Conservation (phyloP, 2,113 vertebrate species). For the Xenus cinereus region DNA sequence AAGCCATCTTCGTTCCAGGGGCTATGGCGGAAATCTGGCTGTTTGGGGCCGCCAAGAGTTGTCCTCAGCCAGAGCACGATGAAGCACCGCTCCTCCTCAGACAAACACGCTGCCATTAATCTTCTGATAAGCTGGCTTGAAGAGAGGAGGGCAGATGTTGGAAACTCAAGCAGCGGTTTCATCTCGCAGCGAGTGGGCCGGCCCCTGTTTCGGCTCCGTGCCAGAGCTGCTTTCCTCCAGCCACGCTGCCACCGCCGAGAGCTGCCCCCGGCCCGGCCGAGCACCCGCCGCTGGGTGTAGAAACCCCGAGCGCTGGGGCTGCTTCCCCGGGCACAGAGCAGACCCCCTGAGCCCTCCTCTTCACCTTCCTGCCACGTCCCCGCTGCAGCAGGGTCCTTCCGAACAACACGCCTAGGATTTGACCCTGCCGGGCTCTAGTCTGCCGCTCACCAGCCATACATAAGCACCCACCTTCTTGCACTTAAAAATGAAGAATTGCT, state of each 20-base stretch:
- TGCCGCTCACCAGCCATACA: neutral
- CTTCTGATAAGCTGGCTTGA: neutral
- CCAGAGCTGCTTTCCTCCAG: neutral
- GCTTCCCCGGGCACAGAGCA: neutral
- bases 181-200: accelerated
- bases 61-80: neutral
- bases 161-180: neutral
- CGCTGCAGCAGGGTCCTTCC: accelerated
- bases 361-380: neutral
- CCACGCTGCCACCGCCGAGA: accelerated
- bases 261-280: accelerated
- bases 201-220: neutral
- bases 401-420: neutral
- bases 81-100: neutral
- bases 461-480: neutral
- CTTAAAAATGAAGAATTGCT: neutral
- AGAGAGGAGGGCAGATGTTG: neutral
- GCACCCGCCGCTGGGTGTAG: accelerated
- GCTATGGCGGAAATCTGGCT: neutral
- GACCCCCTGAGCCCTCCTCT: accelerated
- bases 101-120: neutral
- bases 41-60: neutral
- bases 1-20: accelerated
- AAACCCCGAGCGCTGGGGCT: neutral
- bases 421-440: neutral